A percentile compares a stretch with the other conserved stretches of the same genome.
Evolutionary conservation across 2,797 vertebrate species (phyloP).

Genomic region (Paramormyrops hopkinsi): DNA sequence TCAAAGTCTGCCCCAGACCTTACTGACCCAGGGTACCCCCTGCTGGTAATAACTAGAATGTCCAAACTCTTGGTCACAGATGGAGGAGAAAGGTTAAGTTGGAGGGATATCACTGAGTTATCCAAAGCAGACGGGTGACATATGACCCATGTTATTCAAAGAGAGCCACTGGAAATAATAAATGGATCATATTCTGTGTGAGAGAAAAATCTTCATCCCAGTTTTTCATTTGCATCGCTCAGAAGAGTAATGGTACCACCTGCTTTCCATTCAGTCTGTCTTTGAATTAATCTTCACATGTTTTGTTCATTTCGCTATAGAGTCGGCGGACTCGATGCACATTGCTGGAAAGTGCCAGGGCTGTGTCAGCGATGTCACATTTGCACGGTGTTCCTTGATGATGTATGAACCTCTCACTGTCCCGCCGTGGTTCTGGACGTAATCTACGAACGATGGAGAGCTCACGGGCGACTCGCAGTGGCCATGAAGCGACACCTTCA

Average conservation of each 20-base stretch:
- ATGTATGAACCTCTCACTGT: conserved; percentile 46
- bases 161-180: neutral
- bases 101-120: neutral
- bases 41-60: neutral
- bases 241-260: neutral
- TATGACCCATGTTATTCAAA: neutral
- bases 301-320: neutral
- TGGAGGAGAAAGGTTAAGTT: neutral
- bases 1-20: neutral
- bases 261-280: neutral
- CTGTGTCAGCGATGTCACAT: neutral
- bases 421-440: conserved; percentile 42
- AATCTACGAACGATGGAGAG: conserved; percentile 49
- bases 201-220: neutral
- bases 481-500: conserved; percentile 43
- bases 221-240: conserved; percentile 2
- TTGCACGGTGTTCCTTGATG: conserved; percentile 21
- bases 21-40: neutral
- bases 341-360: neutral
- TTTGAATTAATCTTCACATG: neutral
- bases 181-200: neutral
- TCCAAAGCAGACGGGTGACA: neutral
- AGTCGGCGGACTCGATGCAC: neutral
- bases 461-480: conserved; percentile 32
- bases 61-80: neutral